Percentiles rank a stretch among this genome's conserved stretches.
Evolutionary conservation across 2,888 invertebrate species (phyloP).

Genomic region (Axea sp.): DNA sequence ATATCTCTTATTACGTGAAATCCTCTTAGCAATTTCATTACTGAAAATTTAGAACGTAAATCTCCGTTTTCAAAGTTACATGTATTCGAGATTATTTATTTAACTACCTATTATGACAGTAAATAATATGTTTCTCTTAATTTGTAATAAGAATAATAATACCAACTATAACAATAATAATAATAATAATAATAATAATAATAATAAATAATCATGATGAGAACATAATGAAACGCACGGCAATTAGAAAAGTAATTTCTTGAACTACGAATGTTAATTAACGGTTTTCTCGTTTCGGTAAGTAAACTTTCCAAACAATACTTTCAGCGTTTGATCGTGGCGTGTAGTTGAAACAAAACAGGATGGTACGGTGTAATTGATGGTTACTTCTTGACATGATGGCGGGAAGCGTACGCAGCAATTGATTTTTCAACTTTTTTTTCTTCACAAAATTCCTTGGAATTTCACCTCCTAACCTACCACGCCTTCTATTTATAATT

Average conservation of each 20-base stretch:
- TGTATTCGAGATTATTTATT: no score
- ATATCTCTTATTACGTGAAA: slow-evolving; percentile 16
- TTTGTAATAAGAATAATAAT: no score
- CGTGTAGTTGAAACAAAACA: slow-evolving; percentile 45
- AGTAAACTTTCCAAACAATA: slow-evolving; percentile 52
- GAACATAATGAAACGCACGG: slow-evolving; percentile 30
- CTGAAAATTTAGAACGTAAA: no score
- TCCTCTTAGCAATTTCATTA: no score
- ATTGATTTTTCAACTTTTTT: slow-evolving; percentile 59
- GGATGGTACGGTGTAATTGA: slow-evolving; percentile 57
- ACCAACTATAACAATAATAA: no score
- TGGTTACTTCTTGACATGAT: slow-evolving; percentile 56
- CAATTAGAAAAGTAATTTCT: slow-evolving; percentile 56
- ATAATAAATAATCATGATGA: no score
- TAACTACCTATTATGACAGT: no score
- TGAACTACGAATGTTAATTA: slow-evolving; percentile 51
- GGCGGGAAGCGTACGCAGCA: slow-evolving; percentile 38
- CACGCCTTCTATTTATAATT: slow-evolving; percentile 63
- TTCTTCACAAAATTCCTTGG: slow-evolving; percentile 30
- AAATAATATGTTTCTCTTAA: no score
- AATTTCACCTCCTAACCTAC: slow-evolving; percentile 61
- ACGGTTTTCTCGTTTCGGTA: slow-evolving; percentile 51
- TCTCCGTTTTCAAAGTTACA: no score
- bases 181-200: no score
- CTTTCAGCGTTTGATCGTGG: slow-evolving; percentile 43